Percentiles rank a stretch among this genome's conserved stretches.
These are phyloP conservation scores for Saccostrea glomerata DNA, from an alignment of 1,140 invertebrate species.

Conservation along the genomic window DNA sequence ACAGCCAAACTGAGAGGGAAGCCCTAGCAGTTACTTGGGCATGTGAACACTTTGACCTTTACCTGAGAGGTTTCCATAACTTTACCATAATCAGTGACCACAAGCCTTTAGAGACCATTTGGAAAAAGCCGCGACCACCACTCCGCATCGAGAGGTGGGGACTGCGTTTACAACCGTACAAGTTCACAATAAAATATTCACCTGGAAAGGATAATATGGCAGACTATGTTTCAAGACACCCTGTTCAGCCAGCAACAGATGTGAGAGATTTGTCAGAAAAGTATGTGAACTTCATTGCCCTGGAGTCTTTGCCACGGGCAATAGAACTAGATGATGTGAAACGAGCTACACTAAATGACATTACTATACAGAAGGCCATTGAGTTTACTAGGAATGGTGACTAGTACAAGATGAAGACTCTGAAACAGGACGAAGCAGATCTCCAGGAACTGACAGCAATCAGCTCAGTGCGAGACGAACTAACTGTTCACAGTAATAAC, in stretches of 20 bases:
- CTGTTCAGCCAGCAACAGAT: neutral
- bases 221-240: conserved; percentile 45
- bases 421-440: too few relatives aligned
- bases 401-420: too few relatives aligned
- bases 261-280: conserved; percentile 43
- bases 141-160: conserved; percentile 63
- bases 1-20: conserved; percentile 77
- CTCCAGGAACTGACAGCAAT: too few relatives aligned
- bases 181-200: conserved; percentile 45
- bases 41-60: conserved; percentile 78
- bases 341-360: too few relatives aligned
- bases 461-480: too few relatives aligned
- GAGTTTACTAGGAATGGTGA: too few relatives aligned
- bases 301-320: conserved; percentile 15
- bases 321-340: conserved; percentile 9
- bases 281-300: conserved; percentile 46
- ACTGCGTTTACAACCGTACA: conserved; percentile 59
- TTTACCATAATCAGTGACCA: conserved; percentile 77
- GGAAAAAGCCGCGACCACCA: conserved; percentile 57
- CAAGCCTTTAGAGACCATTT: conserved; percentile 68
- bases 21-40: conserved; percentile 70
- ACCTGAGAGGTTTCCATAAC: conserved; percentile 71
- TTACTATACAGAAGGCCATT: too few relatives aligned
- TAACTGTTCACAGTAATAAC: too few relatives aligned
- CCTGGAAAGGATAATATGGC: conserved; percentile 39